These are phyloP conservation scores for Timema cristinae DNA, from an alignment of 2,888 invertebrate species.

Conservation along the genomic window DNA sequence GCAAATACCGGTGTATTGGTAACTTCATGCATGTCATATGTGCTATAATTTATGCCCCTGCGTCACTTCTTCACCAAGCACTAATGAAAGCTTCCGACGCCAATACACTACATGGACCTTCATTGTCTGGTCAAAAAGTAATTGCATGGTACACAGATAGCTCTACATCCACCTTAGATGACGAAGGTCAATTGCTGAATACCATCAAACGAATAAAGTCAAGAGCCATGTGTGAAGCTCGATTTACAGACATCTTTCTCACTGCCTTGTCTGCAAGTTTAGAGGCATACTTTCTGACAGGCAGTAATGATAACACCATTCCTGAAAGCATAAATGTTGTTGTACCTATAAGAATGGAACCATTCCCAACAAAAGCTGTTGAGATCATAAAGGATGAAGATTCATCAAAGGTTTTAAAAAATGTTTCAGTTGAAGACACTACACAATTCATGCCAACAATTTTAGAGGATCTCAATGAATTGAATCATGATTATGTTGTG, in stretches of 20 bases:
- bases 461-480: neutral
- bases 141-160: conserved; percentile 43
- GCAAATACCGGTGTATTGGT: neutral
- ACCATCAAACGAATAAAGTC: conserved; percentile 44
- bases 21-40: neutral
- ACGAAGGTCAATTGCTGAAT: conserved; percentile 42
- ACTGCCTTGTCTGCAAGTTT: conserved; percentile 50
- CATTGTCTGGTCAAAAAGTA: conserved; percentile 46
- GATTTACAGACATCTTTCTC: conserved; percentile 49
- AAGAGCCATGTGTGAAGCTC: conserved; percentile 38
- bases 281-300: conserved; percentile 44
- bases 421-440: neutral
- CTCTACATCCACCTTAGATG: conserved; percentile 39
- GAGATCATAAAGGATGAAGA: neutral
- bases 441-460: neutral
- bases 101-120: conserved; percentile 48
- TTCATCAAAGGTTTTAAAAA: neutral
- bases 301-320: conserved; percentile 23
- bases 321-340: conserved; percentile 40
- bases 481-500: neutral
- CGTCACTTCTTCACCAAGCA: conserved; percentile 38
- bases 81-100: conserved; percentile 23
- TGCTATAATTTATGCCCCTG: conserved; percentile 23
- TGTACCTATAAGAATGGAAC: conserved; percentile 39
- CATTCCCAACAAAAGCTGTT: neutral